A percentile compares a stretch with the other conserved stretches of the same genome.
Conservation (phyloP, 2,113 vertebrate species). For the Scatophagus argus region DNA sequence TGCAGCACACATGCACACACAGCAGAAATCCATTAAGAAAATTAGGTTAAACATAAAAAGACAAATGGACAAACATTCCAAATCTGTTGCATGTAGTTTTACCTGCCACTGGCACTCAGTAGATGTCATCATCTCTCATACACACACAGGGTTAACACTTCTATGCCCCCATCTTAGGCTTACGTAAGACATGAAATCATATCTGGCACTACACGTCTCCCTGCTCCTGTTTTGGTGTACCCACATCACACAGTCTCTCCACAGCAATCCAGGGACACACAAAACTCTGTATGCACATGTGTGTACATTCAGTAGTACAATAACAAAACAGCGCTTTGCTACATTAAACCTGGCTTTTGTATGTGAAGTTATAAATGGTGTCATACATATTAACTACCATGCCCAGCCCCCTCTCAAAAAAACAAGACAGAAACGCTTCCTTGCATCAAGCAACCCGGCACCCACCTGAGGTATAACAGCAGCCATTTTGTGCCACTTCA, state of each 20-base stretch:
- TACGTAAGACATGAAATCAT: conserved; percentile 79
- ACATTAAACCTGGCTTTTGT: neutral
- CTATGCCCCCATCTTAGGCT: conserved; percentile 58
- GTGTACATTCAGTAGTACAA: neutral
- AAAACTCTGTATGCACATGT: conserved; percentile 1
- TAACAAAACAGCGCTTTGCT: neutral
- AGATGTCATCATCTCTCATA: conserved; percentile 28
- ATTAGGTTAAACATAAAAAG: conserved; percentile 5
- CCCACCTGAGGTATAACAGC: conserved; percentile 44
- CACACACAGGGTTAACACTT: conserved; percentile 54
- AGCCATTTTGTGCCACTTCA: conserved; percentile 72
- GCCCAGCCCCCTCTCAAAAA: neutral
- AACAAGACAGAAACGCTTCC: conserved; percentile 9
- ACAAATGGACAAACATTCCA: neutral
- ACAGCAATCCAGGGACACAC: conserved; percentile 49
- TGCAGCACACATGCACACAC: conserved; percentile 67
- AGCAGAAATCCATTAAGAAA: conserved; percentile 10
- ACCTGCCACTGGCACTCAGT: conserved; percentile 15
- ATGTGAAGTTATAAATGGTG: conserved; percentile 10
- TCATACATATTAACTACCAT: conserved; percentile 9
- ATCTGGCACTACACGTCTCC: conserved; percentile 72
- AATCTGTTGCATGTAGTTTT: neutral
- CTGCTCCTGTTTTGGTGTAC: conserved; percentile 64
- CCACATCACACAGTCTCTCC: conserved; percentile 71
- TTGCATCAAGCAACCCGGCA: conserved; percentile 20